Percentiles rank a stretch among this genome's conserved stretches.
Conservation (phyloP, 2,888 invertebrate genomes). For the Serripes groenlandicus region DNA sequence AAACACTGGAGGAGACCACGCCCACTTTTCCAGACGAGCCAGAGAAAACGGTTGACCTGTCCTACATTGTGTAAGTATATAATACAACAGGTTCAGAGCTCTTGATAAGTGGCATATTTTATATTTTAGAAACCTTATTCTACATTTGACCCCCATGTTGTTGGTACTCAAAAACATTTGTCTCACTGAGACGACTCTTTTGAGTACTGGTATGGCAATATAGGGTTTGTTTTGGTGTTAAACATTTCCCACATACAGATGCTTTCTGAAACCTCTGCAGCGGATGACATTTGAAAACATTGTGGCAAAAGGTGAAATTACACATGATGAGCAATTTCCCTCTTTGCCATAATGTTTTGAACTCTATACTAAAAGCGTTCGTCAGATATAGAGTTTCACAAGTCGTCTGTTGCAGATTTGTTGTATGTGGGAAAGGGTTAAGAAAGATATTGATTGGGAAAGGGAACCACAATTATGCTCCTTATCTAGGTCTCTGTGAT, state of each 20-base stretch:
- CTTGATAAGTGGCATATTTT: too few relatives aligned
- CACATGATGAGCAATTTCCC: not conserved
- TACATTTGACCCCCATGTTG: too few relatives aligned
- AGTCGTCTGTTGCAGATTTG: not conserved
- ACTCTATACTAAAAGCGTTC: not conserved
- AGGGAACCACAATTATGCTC: too few relatives aligned
- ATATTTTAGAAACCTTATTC: too few relatives aligned
- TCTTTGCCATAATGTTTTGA: not conserved
- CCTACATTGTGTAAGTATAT: constrained; percentile 96
- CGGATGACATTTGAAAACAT: not conserved
- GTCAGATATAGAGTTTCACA: not conserved
- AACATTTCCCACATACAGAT: not conserved
- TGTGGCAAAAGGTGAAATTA: not conserved
- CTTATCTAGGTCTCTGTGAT: too few relatives aligned
- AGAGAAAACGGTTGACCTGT: constrained; percentile 96
- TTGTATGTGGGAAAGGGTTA: too few relatives aligned
- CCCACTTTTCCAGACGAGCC: constrained; percentile 97
- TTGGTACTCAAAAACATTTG: too few relatives aligned
- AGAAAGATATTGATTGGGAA: too few relatives aligned
- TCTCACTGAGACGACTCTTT: too few relatives aligned
- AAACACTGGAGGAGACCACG: constrained; percentile 89
- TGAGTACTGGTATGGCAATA: too few relatives aligned
- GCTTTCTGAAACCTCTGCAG: not conserved
- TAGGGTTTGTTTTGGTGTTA: too few relatives aligned
- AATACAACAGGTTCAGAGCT: too few relatives aligned